These are phyloP conservation scores for Zonotrichia albicollis DNA, from an alignment of 2,797 vertebrate genomes.

Conservation along the genomic window DNA sequence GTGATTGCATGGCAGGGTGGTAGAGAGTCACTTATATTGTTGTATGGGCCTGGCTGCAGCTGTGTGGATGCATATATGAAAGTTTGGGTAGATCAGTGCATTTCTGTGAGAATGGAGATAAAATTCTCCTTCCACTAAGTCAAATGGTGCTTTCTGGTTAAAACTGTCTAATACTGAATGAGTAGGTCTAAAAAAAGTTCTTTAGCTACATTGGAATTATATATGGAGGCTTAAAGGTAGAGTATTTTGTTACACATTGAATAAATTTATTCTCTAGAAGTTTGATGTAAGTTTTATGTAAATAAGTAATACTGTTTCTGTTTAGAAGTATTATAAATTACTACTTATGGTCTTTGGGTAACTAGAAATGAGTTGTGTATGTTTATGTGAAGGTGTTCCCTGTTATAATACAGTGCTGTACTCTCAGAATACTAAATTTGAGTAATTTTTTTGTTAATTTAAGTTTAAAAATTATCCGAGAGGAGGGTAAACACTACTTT, in stretches of 20 bases:
- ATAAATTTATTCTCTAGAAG: neutral
- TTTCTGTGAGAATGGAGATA: neutral
- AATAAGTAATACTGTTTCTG: neutral
- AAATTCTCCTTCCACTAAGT: neutral
- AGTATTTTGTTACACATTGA: neutral
- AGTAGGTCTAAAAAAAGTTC: neutral
- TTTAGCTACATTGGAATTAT: neutral
- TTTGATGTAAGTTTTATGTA: neutral
- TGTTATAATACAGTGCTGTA: neutral
- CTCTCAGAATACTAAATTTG: neutral
- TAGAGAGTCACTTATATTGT: neutral
- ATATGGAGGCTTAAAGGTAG: neutral
- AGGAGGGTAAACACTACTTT: neutral
- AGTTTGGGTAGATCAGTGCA: neutral
- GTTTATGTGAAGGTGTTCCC: neutral
- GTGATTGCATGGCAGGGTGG: neutral
- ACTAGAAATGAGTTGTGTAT: neutral
- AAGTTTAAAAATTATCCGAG: neutral
- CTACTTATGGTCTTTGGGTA: neutral
- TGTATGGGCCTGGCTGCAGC: neutral
- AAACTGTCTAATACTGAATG: neutral
- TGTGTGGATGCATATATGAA: neutral
- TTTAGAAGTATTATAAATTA: neutral
- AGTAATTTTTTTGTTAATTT: neutral
- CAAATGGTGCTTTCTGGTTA: neutral